phyloP scores from a whole-genome alignment of 2,888 invertebrate species.

The Drosophila anomalata region DNA sequence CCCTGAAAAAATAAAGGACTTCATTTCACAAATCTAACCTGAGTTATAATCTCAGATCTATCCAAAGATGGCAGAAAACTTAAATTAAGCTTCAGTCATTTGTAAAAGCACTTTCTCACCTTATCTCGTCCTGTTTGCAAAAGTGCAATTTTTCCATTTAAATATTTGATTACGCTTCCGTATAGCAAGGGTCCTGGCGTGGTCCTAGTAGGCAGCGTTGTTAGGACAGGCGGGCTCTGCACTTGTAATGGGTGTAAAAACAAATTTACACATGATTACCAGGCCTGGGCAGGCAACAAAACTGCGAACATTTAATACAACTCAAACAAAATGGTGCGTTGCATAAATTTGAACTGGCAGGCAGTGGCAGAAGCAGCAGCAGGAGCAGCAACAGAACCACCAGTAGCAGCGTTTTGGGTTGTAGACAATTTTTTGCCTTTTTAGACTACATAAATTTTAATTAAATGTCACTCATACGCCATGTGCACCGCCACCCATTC shows the following conservation, averaged over 20 bases:
- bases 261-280: conserved; percentile 80
- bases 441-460: conserved; percentile 82
- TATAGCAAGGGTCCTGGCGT: conserved; percentile 22
- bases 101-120: conserved; percentile 29
- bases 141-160: conserved; percentile 71
- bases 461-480: conserved; percentile 83
- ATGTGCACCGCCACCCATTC: conserved; percentile 73
- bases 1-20: neutral
- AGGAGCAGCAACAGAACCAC: conserved; percentile 7
- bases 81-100: conserved; percentile 41
- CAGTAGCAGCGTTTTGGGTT: conserved; percentile 14
- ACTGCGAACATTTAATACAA: conserved; percentile 75
- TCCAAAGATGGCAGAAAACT: conserved; percentile 17
- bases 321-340: conserved; percentile 79
- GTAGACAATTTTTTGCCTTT: conserved; percentile 59
- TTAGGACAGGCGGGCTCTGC: conserved; percentile 40
- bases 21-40: neutral
- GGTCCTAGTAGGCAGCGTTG: neutral
- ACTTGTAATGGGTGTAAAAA: conserved; percentile 64
- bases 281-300: conserved; percentile 51
- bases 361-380: conserved; percentile 20
- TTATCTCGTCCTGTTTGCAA: conserved; percentile 15
- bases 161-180: conserved; percentile 65
- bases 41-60: neutral
- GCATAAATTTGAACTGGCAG: conserved; percentile 74